A percentile compares a stretch with the other conserved stretches of the same genome.
Evolutionary conservation across 2,797 vertebrate species (phyloP).

Genomic region (Hyperoplus lanceolatus): DNA sequence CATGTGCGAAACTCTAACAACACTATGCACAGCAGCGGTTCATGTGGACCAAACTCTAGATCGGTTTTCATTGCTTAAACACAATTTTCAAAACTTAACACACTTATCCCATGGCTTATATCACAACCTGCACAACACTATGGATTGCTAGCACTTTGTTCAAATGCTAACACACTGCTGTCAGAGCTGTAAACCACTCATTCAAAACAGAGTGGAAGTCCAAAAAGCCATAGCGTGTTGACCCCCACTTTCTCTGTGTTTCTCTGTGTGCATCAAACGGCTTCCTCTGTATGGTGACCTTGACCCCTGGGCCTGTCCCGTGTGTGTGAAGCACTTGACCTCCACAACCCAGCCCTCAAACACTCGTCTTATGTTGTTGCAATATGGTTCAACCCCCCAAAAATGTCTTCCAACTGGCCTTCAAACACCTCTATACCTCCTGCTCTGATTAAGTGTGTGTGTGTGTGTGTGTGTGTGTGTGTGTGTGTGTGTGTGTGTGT

Average conservation of each 20-base stretch:
- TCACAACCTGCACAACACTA: no score
- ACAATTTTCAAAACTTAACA: no score
- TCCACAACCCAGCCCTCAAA: neutral
- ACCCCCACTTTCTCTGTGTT: constrained; percentile 9
- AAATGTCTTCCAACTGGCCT: constrained; percentile 23
- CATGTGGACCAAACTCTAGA: no score
- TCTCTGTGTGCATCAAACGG: constrained; percentile 27
- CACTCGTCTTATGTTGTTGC: constrained; percentile 19
- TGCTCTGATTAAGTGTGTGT: neutral
- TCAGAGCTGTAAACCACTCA: neutral
- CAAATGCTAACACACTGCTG: no score
- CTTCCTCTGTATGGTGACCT: constrained; percentile 7
- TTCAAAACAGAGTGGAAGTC: neutral
- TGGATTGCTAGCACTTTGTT: no score
- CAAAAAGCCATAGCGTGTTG: neutral
- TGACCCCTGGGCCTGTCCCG: constrained; percentile 7
- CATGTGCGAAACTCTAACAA: no score
- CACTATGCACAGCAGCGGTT: no score
- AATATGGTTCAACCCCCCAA: constrained; percentile 9
- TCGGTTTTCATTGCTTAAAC: no score
- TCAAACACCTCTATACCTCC: neutral
- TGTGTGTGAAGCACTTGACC: constrained; percentile 33
- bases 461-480: no score
- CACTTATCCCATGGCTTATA: no score
- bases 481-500: no score